Conservation (phyloP, 2,888 invertebrate genomes). For the Sinotaia quadrata region DNA sequence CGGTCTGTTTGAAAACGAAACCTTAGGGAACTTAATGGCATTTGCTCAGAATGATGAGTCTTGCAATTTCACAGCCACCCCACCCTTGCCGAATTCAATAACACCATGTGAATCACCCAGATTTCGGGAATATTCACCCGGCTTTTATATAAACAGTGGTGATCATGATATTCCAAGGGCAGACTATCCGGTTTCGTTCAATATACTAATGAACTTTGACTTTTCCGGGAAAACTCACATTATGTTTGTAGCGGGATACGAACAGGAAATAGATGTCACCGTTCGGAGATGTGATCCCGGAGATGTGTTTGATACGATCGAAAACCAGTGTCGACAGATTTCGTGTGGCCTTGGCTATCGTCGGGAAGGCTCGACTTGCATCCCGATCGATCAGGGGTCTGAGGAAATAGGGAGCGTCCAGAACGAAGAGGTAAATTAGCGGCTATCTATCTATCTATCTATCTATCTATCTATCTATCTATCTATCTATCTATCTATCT, state of each 20-base stretch:
- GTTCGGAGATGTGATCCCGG: conserved; percentile 32
- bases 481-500: not conserved
- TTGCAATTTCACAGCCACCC: conserved; percentile 28
- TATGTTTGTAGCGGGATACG: conserved; percentile 48
- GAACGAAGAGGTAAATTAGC: not conserved
- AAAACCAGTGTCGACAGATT: conserved; percentile 23
- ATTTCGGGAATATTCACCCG: not conserved
- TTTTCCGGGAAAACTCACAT: conserved; percentile 64
- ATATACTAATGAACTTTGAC: conserved; percentile 65
- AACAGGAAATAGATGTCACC: not conserved
- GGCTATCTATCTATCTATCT: not conserved
- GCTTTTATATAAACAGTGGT: not conserved
- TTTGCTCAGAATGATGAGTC: not conserved
- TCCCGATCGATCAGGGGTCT: conserved; percentile 7
- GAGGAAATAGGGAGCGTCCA: not conserved
- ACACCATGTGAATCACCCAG: not conserved
- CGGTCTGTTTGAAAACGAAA: not conserved
- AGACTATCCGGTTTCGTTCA: conserved; percentile 52
- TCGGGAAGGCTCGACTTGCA: conserved; percentile 3
- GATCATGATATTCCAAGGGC: not conserved
- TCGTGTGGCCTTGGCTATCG: conserved; percentile 11
- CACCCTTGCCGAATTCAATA: conserved; percentile 23
- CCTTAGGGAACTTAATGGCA: conserved; percentile 13
- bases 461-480: not conserved
- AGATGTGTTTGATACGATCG: conserved; percentile 47